A percentile compares a stretch with the other conserved stretches of the same genome.
phyloP scores from a whole-genome alignment of 2,113 vertebrate genomes.

The Arothron firmamentum region DNA sequence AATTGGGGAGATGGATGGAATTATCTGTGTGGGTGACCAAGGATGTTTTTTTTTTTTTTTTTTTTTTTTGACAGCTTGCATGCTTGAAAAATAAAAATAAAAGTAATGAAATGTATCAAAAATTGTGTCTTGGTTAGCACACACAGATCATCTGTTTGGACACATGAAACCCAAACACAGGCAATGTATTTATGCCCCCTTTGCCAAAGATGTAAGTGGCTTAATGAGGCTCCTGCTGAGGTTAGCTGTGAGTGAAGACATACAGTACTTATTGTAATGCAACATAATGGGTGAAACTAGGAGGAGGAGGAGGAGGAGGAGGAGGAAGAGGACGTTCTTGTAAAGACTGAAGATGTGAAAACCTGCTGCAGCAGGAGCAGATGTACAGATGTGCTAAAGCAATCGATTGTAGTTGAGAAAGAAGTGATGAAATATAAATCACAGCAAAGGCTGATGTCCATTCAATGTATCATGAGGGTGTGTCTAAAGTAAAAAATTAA shows the following conservation, averaged over 20 bases:
- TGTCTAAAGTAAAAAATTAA: not conserved
- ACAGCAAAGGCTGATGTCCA: constrained; percentile 9
- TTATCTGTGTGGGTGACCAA: not conserved
- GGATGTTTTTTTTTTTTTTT: not conserved
- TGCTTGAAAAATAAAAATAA: no score
- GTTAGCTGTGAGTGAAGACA: constrained; percentile 22
- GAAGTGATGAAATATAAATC: constrained; percentile 40
- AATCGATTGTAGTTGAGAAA: constrained; percentile 37
- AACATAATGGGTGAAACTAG: constrained; percentile 12
- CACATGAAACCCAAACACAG: constrained; percentile 8
- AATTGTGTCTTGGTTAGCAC: not conserved
- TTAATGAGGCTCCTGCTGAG: constrained; percentile 19
- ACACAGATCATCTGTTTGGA: not conserved
- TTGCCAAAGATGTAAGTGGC: constrained; percentile 14
- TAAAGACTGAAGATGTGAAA: constrained; percentile 9
- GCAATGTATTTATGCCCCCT: not conserved
- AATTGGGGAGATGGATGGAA: constrained; percentile 1
- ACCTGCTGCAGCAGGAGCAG: constrained; percentile 22
- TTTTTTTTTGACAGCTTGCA: not conserved
- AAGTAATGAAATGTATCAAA: not conserved
- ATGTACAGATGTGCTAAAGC: constrained; percentile 28
- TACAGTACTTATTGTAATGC: constrained; percentile 45
- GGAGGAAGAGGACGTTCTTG: constrained; percentile 3
- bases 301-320: not conserved
- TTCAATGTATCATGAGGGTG: not conserved